Percentiles rank a stretch among this genome's conserved stretches.
phyloP scores from a whole-genome alignment of 2,888 invertebrate genomes.

The Melanophora roralis region DNA sequence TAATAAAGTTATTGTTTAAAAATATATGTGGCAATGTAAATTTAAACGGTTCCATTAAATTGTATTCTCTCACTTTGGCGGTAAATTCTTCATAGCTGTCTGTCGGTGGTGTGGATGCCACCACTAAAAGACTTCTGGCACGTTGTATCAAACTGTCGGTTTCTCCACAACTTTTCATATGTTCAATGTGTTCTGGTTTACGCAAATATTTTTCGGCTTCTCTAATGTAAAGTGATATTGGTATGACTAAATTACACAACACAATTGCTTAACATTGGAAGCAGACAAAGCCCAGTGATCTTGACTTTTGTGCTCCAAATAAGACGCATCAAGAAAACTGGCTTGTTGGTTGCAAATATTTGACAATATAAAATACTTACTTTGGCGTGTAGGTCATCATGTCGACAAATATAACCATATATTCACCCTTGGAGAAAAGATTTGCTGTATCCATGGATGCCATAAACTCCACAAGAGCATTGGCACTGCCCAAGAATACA shows the following conservation, averaged over 20 bases:
- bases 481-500: constrained; percentile 92
- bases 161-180: constrained; percentile 81
- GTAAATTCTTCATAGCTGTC: constrained; percentile 86
- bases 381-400: constrained; percentile 89
- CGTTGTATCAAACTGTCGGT: constrained; percentile 79
- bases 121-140: constrained; percentile 90
- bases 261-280: constrained; percentile 29
- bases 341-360: constrained; percentile 22
- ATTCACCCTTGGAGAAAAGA: constrained; percentile 93
- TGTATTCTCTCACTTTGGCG: constrained; percentile 87
- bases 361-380: constrained; percentile 74
- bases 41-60: constrained; percentile 87
- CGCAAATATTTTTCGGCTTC: constrained; percentile 89
- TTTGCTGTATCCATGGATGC: constrained; percentile 92
- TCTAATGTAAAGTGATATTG: constrained; percentile 69
- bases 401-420: constrained; percentile 96
- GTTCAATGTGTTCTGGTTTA: constrained; percentile 80
- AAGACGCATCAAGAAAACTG: not conserved
- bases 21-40: constrained; percentile 83
- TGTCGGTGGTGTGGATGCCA: constrained; percentile 91
- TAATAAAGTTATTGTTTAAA: constrained; percentile 77
- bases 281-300: constrained; percentile 24
- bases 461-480: constrained; percentile 93
- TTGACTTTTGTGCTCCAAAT: not conserved
- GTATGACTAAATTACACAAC: constrained; percentile 49